phyloP scores from a whole-genome alignment of 2,113 vertebrate species.

The Leptodactylus fuscus region DNA sequence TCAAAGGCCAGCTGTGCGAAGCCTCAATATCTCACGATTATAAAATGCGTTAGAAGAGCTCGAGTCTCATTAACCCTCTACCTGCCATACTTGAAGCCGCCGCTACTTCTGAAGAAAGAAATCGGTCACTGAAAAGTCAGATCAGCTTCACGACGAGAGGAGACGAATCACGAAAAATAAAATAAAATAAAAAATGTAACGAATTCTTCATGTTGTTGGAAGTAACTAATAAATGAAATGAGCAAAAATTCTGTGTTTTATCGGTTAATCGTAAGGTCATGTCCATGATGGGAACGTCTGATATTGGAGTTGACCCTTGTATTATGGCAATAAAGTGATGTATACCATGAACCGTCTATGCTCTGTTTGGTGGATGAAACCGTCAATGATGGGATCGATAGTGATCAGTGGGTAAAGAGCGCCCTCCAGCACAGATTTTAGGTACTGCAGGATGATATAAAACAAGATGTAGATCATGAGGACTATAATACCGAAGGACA shows the following conservation, averaged over 20 bases:
- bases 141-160: conserved; percentile 9
- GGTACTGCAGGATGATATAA: neutral
- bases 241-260: conserved; percentile 11
- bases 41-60: conserved; percentile 88
- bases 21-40: conserved; percentile 94
- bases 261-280: neutral
- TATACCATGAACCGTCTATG: neutral
- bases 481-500: no score
- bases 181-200: neutral
- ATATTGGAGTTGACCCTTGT: neutral
- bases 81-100: conserved; percentile 66
- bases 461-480: no score
- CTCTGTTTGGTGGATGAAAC: neutral
- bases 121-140: conserved; percentile 27
- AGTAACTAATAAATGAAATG: conserved; percentile 52
- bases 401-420: neutral
- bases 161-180: neutral
- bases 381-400: neutral
- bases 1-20: conserved; percentile 97
- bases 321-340: conserved; percentile 33
- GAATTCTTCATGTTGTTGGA: conserved; percentile 18
- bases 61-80: conserved; percentile 59
- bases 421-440: neutral
- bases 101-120: conserved; percentile 60
- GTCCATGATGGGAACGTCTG: neutral